phyloP scores from a whole-genome alignment of 2,797 vertebrate species.

The Halcyon smyrnensis region DNA sequence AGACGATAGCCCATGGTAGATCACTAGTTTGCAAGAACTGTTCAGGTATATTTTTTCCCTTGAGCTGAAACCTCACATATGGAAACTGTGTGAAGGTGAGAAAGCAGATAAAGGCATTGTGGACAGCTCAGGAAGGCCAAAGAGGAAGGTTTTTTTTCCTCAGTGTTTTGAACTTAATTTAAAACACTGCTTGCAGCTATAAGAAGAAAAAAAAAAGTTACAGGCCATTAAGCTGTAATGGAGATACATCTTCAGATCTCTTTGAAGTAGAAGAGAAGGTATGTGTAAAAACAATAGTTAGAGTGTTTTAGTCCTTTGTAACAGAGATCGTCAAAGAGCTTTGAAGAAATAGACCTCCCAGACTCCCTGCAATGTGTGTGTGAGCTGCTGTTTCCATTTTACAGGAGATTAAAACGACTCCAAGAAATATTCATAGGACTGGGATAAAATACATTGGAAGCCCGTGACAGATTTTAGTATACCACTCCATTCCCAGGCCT shows the following conservation, averaged over 20 bases:
- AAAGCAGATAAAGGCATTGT: conserved; percentile 6
- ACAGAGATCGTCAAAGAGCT: not conserved
- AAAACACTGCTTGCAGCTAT: conserved; percentile 8
- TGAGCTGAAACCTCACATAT: not conserved
- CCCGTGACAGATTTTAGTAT: not conserved
- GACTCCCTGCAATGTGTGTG: not conserved
- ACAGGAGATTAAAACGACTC: conserved; percentile 19
- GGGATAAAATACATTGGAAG: not conserved
- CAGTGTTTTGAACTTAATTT: conserved; percentile 31
- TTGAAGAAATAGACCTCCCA: not conserved
- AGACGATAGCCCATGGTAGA: not conserved
- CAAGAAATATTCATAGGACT: not conserved
- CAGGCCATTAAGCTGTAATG: conserved; percentile 50
- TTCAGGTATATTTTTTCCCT: not conserved
- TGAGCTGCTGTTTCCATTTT: not conserved
- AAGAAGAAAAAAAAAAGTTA: not conserved
- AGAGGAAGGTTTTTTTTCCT: not conserved
- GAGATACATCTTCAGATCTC: conserved; percentile 28
- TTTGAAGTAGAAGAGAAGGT: conserved; percentile 4
- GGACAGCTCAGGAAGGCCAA: not conserved
- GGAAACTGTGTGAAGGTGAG: not conserved
- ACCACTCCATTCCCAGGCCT: not conserved
- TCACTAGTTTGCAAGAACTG: not conserved
- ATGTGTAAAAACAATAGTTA: not conserved
- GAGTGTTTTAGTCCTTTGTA: not conserved